phyloP scores from a whole-genome alignment of 2,113 vertebrate genomes.

The Salvelinus namaycush region DNA sequence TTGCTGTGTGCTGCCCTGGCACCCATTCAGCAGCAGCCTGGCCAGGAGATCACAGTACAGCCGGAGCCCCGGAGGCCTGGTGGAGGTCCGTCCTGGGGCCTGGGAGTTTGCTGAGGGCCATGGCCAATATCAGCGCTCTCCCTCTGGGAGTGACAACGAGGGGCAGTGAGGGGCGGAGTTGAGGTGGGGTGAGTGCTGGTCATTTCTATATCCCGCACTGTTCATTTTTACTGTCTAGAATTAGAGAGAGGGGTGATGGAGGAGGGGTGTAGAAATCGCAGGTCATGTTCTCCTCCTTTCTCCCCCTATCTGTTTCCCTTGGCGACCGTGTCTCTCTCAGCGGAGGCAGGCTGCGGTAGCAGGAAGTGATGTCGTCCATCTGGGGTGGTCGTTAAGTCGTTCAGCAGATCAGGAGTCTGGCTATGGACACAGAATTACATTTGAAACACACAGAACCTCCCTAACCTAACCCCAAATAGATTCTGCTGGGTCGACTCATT shows the following conservation, averaged over 20 bases:
- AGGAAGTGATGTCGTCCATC: slow-evolving; percentile 62
- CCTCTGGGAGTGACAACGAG: slow-evolving; percentile 28
- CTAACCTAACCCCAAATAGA: not conserved
- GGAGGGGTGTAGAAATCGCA: not conserved
- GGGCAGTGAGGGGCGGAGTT: slow-evolving; percentile 8
- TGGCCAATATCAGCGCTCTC: slow-evolving; percentile 22
- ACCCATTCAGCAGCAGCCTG: slow-evolving; percentile 38
- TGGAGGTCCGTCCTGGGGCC: slow-evolving; percentile 12
- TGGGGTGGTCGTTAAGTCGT: slow-evolving; percentile 62
- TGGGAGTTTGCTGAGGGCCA: slow-evolving; percentile 32
- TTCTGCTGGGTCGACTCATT: not conserved
- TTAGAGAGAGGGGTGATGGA: not conserved
- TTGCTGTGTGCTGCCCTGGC: slow-evolving; percentile 28
- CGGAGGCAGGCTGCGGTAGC: slow-evolving; percentile 34
- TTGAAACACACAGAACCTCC: not conserved
- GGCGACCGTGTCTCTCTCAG: slow-evolving; percentile 35
- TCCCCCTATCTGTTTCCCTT: not conserved
- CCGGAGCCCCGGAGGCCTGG: slow-evolving; percentile 8
- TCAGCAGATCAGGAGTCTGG: slow-evolving; percentile 7
- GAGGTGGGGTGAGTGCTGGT: slow-evolving; percentile 22
- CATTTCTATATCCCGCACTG: not conserved
- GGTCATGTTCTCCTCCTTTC: not conserved
- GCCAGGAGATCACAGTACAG: slow-evolving; percentile 42
- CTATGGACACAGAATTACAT: not conserved
- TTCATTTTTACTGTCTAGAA: slow-evolving; percentile 28